Evolutionary conservation across 1,140 invertebrate genomes (phyloP), one percentile per base, ranked within the genome.

Genomic region (Aphelinus atriplicis): DNA sequence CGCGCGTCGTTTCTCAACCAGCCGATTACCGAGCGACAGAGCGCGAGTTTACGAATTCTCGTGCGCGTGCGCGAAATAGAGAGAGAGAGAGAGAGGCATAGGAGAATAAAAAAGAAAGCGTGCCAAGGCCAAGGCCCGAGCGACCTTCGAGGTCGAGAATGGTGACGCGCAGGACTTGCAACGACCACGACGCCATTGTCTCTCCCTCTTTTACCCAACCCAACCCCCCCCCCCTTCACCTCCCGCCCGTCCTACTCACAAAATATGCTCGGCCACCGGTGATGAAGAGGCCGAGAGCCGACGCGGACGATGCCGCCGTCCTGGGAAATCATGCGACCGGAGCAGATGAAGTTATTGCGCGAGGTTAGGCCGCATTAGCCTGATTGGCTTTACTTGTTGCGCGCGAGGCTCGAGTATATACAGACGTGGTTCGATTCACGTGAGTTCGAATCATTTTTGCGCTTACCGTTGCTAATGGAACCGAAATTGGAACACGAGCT

Each of bases 51-150:
- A 61, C 48, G 62, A 62, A 68, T 78, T 55, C 63, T 62, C 53
- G 10, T 69, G 70, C 68, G 58, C 65, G 46, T 53, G 67, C 42
- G 56, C 66, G 64, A 66, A 57, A 42, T 57, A 64, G 53, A 61
- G 64, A 76, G 43, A 71, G 63, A 26, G 61, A 51, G 55, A 47
- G 58, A 63, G 53, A 65, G 48, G 7, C 3, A 9, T 43, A 46
- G 43, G 58, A 63, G 60, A 71, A 48, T 7, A 73, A 63, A 73
- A 53, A 53, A 53, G 78, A 82, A 84, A 84, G 81, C 79, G 80
- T 83, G 82, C 77, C 82, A 84, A 84, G 82, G 82, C 70, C 73
- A 75, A 63, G 77, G 76, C 77, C 81, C 76, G 79, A 72, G 58
- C 78, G 64, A 79, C 73, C 79, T 77, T 73, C 68, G 67, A 77